Base-by-base conservation (phyloP, 2,113 vertebrate genomes). In the Edolisoma coerulescens region DNA sequence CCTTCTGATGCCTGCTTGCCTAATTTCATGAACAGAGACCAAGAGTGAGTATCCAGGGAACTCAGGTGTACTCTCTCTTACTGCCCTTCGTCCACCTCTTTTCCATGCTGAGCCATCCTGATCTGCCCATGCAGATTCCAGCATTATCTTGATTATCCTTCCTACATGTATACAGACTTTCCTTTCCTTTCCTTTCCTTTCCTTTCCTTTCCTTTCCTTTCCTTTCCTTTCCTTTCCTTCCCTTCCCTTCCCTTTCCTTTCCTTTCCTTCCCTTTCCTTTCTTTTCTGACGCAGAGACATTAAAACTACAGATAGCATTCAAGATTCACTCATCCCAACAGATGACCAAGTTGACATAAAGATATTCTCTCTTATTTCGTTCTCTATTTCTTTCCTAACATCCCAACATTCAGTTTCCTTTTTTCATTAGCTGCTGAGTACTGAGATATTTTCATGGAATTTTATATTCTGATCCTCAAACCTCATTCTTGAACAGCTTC, bases 121-220 rank as follows among this genome's bases (percentile, higher is more conserved):
- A 54, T 23, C 18, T 54, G 61, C 8, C 79, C 20, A 4, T 49
- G 52, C 17, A 92, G 70, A 71, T 75, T 49, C 22, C 70, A 75
- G 21, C 17, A 22, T 59, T 39, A 9, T 3, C n/a, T 27, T 44
- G 4, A 13, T 50, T 65, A 33, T 53, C 22, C 41, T 59, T 78
- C 10, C 16, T 49, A 33, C 13, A 4, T 0, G 0, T 59, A 5
- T 3, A 71, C 16, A 37, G 16, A 30, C 2, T 10, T 5, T 24
- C 5, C 9, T 20, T 5, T 3, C 12, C 11, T 74, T 10, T 10
- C 28, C 32, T 54, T 19, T 32, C 28, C 9, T 54, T 32, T 54
- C 53, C 4, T 54, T 53, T 53, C 53, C 10, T 54, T 47, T 23
- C 26, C 5, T 37, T 35, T 13, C 42, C 4, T 22, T 59, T 18